Conservation (phyloP, 1,140 invertebrate species). For the Drosophila sturtevanti region DNA sequence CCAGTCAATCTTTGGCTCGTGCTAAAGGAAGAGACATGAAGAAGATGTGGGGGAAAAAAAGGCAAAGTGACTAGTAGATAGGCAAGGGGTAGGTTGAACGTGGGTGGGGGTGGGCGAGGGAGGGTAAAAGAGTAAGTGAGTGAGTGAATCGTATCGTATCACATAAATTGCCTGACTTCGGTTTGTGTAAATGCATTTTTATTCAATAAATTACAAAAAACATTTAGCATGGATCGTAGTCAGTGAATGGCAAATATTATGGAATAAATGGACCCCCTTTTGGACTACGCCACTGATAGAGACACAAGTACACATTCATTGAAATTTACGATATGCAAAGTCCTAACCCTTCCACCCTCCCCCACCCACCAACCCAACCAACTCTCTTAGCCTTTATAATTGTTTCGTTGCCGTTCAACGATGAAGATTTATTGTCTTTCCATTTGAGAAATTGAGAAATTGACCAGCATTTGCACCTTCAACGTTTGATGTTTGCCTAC, state of each 20-base stretch:
- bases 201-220: slow-evolving; percentile 66
- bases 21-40: background rate
- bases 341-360: too few relatives aligned
- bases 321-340: slow-evolving; percentile 14
- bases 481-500: slow-evolving; percentile 37
- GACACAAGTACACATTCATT: slow-evolving; percentile 37
- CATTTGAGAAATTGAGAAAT: slow-evolving; percentile 48
- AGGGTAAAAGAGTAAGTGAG: background rate
- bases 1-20: background rate
- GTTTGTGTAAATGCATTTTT: slow-evolving; percentile 57
- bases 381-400: too few relatives aligned
- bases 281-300: slow-evolving; percentile 7
- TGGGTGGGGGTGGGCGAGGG: slow-evolving; percentile 2
- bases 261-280: background rate
- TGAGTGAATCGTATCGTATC: too few relatives aligned
- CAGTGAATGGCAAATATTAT: background rate
- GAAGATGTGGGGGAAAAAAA: background rate
- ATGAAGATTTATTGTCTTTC: slow-evolving; percentile 79
- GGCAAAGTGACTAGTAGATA: too few relatives aligned
- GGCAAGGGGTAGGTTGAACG: too few relatives aligned
- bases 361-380: too few relatives aligned
- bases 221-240: slow-evolving; percentile 4
- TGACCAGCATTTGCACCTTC: slow-evolving; percentile 72
- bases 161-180: slow-evolving; percentile 54
- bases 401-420: slow-evolving; percentile 26